phyloP scores from a whole-genome alignment of 1,140 invertebrate genomes.

The Aphidius gifuensis region DNA sequence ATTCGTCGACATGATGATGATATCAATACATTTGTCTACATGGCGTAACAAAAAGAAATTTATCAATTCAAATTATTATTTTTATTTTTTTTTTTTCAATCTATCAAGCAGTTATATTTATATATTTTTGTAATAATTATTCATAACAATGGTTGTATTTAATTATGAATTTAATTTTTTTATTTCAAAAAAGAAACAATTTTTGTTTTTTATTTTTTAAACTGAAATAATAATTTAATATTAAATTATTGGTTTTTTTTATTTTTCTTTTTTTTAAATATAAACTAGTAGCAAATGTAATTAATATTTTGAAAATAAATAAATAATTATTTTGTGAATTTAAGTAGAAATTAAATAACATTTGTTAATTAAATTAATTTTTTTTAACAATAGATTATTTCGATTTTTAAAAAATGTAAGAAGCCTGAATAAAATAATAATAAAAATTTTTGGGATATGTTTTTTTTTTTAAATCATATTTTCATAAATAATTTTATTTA shows the following conservation, averaged over 20 bases:
- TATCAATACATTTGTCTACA: slow-evolving; percentile 97
- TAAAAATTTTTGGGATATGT: slow-evolving; percentile 23
- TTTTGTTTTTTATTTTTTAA: slow-evolving; percentile 29
- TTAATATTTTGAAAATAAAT: too few relatives aligned
- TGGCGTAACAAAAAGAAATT: slow-evolving; percentile 71
- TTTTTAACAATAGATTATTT: not conserved
- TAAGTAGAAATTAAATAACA: too few relatives aligned
- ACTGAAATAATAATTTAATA: not conserved
- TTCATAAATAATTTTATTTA: slow-evolving; percentile 10
- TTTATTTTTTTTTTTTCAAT: slow-evolving; percentile 11
- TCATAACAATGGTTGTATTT: slow-evolving; percentile 24
- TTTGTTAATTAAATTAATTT: too few relatives aligned
- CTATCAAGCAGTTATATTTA: slow-evolving; percentile 37
- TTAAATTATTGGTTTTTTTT: too few relatives aligned
- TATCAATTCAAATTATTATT: not conserved
- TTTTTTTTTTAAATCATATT: slow-evolving; percentile 23
- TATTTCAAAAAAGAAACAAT: slow-evolving; percentile 17
- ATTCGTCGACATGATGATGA: slow-evolving; percentile 94
- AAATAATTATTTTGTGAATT: too few relatives aligned
- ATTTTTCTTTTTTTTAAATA: too few relatives aligned
- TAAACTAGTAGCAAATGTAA: too few relatives aligned
- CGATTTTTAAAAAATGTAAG: not conserved
- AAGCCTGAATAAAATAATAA: slow-evolving; percentile 15
- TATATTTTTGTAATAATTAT: slow-evolving; percentile 38
- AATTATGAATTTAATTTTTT: not conserved